Evolutionary conservation across 2,888 invertebrate genomes (phyloP).

Genomic region (Agrotis ipsilon): DNA sequence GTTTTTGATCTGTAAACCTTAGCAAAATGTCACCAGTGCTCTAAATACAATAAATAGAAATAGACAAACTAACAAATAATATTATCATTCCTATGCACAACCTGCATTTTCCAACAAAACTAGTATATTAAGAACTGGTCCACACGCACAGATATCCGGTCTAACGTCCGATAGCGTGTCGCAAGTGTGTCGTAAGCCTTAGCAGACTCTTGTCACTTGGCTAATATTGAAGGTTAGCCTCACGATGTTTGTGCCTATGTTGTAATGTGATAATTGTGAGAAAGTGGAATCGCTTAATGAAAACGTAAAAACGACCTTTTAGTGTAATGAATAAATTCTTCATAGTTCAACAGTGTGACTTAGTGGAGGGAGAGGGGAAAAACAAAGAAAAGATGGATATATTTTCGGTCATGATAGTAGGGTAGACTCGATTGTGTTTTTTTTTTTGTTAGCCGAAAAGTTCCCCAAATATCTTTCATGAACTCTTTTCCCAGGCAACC

Average conservation of each 20-base stretch:
- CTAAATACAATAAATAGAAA: not conserved
- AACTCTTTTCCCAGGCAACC: too few species aligned
- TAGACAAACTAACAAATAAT: not conserved
- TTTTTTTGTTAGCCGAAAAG: too few species aligned
- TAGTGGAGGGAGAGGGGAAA: too few species aligned
- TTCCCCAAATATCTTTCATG: too few species aligned
- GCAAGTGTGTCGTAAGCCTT: conserved; percentile 53
- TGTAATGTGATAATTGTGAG: conserved; percentile 43
- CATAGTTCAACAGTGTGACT: too few species aligned
- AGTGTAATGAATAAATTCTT: too few species aligned
- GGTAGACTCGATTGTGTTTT: too few species aligned
- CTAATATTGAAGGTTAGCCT: conserved; percentile 57
- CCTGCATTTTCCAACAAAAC: not conserved
- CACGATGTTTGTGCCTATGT: conserved; percentile 49
- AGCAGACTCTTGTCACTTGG: conserved; percentile 56
- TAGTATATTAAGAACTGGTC: conserved; percentile 33
- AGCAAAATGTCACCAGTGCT: too few species aligned
- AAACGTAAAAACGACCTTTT: not conserved
- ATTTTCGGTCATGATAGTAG: too few species aligned
- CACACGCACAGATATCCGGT: conserved; percentile 58
- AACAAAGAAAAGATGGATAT: too few species aligned
- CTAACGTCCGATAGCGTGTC: conserved; percentile 54
- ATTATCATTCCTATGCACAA: not conserved
- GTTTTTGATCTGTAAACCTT: too few species aligned
- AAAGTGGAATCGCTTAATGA: conserved; percentile 33